Percentiles rank a stretch among this genome's conserved stretches.
Evolutionary conservation across 37 sponge, comb jelly and placozoan genomes (phyloP).

Genomic region (Axinella damicornis): DNA sequence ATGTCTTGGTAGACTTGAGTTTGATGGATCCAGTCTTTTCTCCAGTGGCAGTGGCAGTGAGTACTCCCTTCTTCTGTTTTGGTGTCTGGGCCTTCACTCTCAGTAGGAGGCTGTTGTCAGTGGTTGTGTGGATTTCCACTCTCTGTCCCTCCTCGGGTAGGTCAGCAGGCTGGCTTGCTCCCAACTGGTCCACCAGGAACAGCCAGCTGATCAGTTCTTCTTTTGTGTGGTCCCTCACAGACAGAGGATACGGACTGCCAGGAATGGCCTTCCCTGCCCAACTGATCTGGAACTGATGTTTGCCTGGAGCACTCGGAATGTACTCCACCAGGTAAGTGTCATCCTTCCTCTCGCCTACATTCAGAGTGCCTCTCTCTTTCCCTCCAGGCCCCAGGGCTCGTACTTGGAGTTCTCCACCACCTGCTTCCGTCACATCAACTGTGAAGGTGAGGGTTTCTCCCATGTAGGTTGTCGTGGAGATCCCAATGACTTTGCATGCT

Average conservation of each 20-base stretch:
- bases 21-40: background rate
- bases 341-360: slow-evolving; percentile 40
- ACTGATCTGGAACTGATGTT: slow-evolving; percentile 15
- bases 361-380: background rate
- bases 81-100: slow-evolving; percentile 2
- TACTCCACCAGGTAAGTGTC: slow-evolving; percentile 17
- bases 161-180: background rate
- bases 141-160: slow-evolving; percentile 10
- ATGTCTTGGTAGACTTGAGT: background rate
- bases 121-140: background rate
- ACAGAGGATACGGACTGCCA: slow-evolving; percentile 60
- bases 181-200: background rate
- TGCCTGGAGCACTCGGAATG: slow-evolving; percentile 22
- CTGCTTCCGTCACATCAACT: slow-evolving; percentile 58
- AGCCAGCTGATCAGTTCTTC: slow-evolving; percentile 40
- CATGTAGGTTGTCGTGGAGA: slow-evolving; percentile 10
- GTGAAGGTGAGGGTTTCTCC: slow-evolving; percentile 44
- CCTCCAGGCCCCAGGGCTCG: slow-evolving; percentile 5
- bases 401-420: slow-evolving; percentile 48
- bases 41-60: slow-evolving; percentile 27
- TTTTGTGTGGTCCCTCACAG: slow-evolving; percentile 22
- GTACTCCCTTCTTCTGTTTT: slow-evolving; percentile 14
- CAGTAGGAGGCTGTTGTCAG: slow-evolving; percentile 17
- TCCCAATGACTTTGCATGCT: slow-evolving; percentile 40
- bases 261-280: slow-evolving; percentile 63